Evolutionary conservation across 1,140 invertebrate species (phyloP), one percentile per base, ranked within the genome.

Genomic region (Gerris buenoi): DNA sequence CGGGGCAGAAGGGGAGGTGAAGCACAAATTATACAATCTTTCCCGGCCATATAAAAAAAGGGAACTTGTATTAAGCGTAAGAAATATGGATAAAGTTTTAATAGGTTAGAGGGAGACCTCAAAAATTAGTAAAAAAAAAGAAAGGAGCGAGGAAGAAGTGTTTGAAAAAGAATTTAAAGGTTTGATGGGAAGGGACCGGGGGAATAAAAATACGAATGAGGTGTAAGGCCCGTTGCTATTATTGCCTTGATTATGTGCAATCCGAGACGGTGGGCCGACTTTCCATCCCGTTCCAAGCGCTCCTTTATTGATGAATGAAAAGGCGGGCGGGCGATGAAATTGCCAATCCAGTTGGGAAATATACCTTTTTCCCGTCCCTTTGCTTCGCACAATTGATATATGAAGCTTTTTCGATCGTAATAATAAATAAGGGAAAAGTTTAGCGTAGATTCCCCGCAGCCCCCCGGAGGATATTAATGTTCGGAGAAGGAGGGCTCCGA

Each of bases 391-490:
- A 68, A 68, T 68, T 68, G 68, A 68, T 68, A 65, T 68, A 68
- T 68, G 65, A 66, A 68, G 25, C 68, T 46, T 65, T 68, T 68
- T 68, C 60, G 68, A 68, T 68, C 65, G 68, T 68, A 68, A 68
- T 68, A 68, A 68, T 68, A 68, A 68, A 68, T 68, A 68, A 68
- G 65, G 67, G 25, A 67, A 66, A 68, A 57, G 63, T 63, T 67
- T 46, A 27, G 58, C 29, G 18, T 18, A 57, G 13, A 26, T 25
- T 60, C 60, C 18, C 33, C 57, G 26, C 25, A 22, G 10, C 13
- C 13, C 65, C 33, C n/a, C 57, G 27, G 33, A 22, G 25, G 64
- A 68, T 68, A 68, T 68, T 68, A 68, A 68, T 68, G 68, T 56
- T n/a, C 22, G 3, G 3, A 22, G 3, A 61, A 22, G 57, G 57